A percentile compares a stretch with the other conserved stretches of the same genome.
These are phyloP conservation scores for Monomorium pharaonis DNA, from an alignment of 1,140 invertebrate genomes.

Conservation along the genomic window DNA sequence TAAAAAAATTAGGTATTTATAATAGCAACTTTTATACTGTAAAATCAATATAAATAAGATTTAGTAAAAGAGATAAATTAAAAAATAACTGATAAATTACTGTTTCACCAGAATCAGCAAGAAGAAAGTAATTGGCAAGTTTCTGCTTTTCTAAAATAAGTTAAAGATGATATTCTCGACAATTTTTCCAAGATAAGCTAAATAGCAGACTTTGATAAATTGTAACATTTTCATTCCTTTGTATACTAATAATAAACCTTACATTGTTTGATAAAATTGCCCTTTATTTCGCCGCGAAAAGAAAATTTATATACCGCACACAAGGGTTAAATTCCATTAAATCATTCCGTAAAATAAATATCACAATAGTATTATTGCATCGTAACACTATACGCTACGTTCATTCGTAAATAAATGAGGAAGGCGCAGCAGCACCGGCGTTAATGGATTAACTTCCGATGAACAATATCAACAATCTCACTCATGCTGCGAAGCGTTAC, in stretches of 20 bases:
- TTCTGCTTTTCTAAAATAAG: neutral
- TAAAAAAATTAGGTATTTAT: neutral
- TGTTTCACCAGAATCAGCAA: neutral
- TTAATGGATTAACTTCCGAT: conserved; percentile 40
- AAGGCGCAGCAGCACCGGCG: neutral
- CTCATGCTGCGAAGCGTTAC: neutral
- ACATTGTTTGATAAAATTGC: neutral
- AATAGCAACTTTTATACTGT: no score
- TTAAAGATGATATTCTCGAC: neutral
- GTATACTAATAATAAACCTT: neutral
- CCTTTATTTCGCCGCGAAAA: neutral
- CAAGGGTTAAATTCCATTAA: neutral
- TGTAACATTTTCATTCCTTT: neutral
- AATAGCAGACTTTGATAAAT: neutral
- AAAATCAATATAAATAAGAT: neutral
- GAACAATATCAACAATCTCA: conserved; percentile 35
- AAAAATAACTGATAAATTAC: neutral
- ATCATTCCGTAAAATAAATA: conserved; percentile 23
- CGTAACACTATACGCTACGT: neutral
- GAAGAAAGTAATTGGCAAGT: neutral
- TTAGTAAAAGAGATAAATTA: neutral
- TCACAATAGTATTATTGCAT: conserved; percentile 10
- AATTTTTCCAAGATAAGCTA: neutral
- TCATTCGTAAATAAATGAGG: neutral
- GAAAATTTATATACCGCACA: neutral